Conservation (phyloP, 2,888 invertebrate genomes). For the Isoperla grammatica region DNA sequence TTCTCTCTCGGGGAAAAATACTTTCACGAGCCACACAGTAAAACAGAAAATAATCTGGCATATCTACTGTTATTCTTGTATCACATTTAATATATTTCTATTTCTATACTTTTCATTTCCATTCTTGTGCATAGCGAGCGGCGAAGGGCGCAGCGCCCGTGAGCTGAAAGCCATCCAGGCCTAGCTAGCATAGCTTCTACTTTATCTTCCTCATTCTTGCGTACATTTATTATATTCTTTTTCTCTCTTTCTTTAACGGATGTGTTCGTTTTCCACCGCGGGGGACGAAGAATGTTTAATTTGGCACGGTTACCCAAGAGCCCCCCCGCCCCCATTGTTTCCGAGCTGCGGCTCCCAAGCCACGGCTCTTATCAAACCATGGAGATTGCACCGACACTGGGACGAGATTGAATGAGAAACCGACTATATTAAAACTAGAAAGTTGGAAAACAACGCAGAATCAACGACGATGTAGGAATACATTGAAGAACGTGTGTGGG, state of each 20-base stretch:
- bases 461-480: too few species aligned
- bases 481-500: too few species aligned
- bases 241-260: constrained; percentile 11
- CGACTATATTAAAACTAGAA: constrained; percentile 1
- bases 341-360: constrained; percentile 31
- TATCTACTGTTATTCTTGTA: too few species aligned
- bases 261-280: constrained; percentile 20
- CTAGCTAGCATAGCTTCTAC: too few species aligned
- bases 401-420: constrained; percentile 24
- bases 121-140: too few species aligned
- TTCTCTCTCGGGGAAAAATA: too few species aligned
- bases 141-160: too few species aligned
- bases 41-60: too few species aligned
- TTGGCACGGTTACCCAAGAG: constrained; percentile 27
- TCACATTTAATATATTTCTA: too few species aligned
- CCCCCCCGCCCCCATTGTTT: constrained; percentile 17
- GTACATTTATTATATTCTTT: constrained; percentile 6
- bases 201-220: background rate
- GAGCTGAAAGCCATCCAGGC: too few species aligned
- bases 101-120: too few species aligned
- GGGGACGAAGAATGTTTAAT: constrained; percentile 29
- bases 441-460: background rate
- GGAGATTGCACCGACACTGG: constrained; percentile 45
- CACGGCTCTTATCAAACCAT: constrained; percentile 37
- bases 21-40: too few species aligned